These are phyloP conservation scores for Myiagra hebetior DNA, from an alignment of 2,113 vertebrate genomes.

Conservation along the genomic window DNA sequence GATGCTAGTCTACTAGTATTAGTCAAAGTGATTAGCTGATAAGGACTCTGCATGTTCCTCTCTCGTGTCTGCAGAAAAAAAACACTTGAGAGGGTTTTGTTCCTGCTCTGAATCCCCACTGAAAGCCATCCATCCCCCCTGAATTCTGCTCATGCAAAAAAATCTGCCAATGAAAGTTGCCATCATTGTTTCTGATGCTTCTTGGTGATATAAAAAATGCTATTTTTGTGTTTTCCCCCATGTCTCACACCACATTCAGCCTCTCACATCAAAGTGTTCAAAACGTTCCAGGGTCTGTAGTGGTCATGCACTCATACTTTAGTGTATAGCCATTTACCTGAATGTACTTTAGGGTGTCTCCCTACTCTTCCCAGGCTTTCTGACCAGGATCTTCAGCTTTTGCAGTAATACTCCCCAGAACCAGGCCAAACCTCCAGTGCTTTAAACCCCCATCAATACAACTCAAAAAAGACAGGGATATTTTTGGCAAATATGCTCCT, in stretches of 20 bases:
- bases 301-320: background rate
- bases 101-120: background rate
- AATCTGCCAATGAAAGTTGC: background rate
- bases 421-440: background rate
- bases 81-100: background rate
- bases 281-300: background rate
- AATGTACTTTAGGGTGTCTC: background rate
- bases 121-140: background rate
- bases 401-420: background rate
- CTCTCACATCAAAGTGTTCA: background rate
- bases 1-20: background rate
- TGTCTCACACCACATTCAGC: background rate
- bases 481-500: background rate
- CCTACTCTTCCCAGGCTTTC: background rate
- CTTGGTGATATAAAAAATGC: background rate
- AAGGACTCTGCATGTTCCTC: background rate
- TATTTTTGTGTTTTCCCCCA: background rate
- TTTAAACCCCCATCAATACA: background rate
- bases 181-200: background rate
- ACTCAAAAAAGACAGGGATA: background rate
- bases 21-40: background rate
- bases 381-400: background rate
- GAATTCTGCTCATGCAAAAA: background rate
- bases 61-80: background rate
- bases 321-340: background rate